Conservation (phyloP, 2,797 vertebrate species). For the Hephaestus fuliginosus region DNA sequence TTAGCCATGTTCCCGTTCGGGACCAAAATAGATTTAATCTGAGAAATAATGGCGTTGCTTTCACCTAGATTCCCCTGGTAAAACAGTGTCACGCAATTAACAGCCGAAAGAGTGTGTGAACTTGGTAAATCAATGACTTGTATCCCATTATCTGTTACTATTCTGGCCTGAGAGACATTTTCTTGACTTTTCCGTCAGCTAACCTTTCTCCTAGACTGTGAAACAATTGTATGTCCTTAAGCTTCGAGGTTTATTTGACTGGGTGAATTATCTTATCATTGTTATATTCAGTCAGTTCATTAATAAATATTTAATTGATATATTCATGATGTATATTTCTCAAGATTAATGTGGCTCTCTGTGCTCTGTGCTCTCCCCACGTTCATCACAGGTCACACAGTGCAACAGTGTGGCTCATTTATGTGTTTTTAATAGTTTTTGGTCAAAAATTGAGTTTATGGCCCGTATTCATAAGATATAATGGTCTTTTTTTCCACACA, state of each 20-base stretch:
- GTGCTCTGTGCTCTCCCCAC: no score
- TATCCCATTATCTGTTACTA: not conserved
- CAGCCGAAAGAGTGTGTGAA: not conserved
- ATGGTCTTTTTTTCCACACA: not conserved
- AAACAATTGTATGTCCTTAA: not conserved
- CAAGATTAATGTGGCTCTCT: no score
- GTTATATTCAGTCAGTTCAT: no score
- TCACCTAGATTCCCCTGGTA: not conserved
- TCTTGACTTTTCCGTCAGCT: not conserved
- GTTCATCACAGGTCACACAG: not conserved
- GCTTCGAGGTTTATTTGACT: not conserved
- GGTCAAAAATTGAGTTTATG: not conserved
- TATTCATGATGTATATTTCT: no score
- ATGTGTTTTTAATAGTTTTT: not conserved
- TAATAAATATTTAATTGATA: no score
- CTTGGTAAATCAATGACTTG: not conserved
- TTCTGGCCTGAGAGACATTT: not conserved
- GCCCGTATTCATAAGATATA: not conserved
- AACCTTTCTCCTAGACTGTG: not conserved
- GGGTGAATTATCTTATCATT: not conserved
- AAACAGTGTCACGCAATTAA: not conserved
- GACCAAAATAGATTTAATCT: not conserved
- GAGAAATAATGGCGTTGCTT: not conserved
- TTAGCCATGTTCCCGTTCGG: slow-evolving; percentile 9
- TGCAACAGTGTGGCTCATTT: not conserved